Percentiles rank a stretch among this genome's conserved stretches.
phyloP scores from a whole-genome alignment of 2,113 vertebrate species.

The Zosterops borbonicus region DNA sequence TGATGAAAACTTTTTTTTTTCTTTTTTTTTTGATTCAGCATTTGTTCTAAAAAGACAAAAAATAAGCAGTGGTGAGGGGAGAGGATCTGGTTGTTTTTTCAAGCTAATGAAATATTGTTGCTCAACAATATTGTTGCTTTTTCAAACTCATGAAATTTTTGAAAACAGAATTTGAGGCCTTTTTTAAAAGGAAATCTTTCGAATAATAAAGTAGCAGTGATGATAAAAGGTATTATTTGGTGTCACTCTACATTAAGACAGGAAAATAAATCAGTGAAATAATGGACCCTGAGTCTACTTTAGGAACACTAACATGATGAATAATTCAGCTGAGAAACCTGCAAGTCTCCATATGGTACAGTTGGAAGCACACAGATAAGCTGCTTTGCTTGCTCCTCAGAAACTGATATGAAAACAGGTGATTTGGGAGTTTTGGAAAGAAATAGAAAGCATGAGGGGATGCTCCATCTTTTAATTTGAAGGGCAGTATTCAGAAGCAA shows the following conservation, averaged over 20 bases:
- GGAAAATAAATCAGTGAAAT: background rate
- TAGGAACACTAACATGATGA: background rate
- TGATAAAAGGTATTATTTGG: background rate
- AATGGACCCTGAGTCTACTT: background rate
- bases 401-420: background rate
- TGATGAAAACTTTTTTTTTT: background rate
- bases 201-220: background rate
- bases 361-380: background rate
- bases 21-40: background rate
- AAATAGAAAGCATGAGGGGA: background rate
- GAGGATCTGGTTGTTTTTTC: background rate
- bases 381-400: background rate
- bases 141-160: background rate
- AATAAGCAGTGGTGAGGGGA: fast-evolving
- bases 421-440: background rate
- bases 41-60: background rate
- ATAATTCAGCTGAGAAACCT: slow-evolving; percentile 30
- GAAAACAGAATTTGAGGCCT: background rate
- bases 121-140: background rate
- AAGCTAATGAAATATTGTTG: background rate
- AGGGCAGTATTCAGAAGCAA: background rate
- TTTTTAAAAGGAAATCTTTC: background rate
- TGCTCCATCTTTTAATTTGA: background rate
- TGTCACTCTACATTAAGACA: background rate
- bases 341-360: background rate